Base-by-base conservation (phyloP, 2,888 invertebrate species). In the Hetaerina titia region DNA sequence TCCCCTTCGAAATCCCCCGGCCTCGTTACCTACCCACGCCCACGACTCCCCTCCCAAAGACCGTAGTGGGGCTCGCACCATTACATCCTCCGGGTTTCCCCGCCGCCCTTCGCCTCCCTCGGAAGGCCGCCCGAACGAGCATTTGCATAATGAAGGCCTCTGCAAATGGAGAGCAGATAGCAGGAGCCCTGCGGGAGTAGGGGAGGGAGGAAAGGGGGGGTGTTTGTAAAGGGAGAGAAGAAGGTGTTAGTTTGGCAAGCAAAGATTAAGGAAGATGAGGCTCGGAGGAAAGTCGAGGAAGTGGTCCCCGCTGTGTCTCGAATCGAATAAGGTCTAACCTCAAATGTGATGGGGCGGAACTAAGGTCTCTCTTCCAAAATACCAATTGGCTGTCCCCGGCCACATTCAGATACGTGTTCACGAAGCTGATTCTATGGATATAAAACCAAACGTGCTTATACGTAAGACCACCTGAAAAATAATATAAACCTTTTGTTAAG, bases 71-170 rank as follows among this genome's bases (percentile, higher is more conserved):
- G 69, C 22, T 2, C 69, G 17, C 7, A 22, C 7, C 19, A 7
- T 19, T 19, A 7, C 69, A 17, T 7, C 69, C 69, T 17, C 69
- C 69, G 19, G 63, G 63, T 22, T 22, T 15, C 7, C 7, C 19
- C 69, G 45, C 45, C 45, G 1, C 69, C 17, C 22, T 7, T 19
- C 19, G 17, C 17, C 69, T 0, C 22, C 69, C 69, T 69, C 7
- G 5, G 7, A n/a, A 7, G 25, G 74, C n/a, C 25, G 25, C 74
- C 74, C 74, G 25, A 74, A 74, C 25, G 17, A 74, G 74, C 74
- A 74, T 74, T 74, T 74, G 74, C 74, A 74, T 74, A 74, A 74
- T 74, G 74, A 74, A 74, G 74, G 74, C 25, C 74, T 9, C 74
- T 25, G 74, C 74, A 74, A 74, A 74, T 74, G 74, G 74, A n/a